phyloP scores from a whole-genome alignment of 2,888 invertebrate genomes.

The Eristalis tenax region DNA sequence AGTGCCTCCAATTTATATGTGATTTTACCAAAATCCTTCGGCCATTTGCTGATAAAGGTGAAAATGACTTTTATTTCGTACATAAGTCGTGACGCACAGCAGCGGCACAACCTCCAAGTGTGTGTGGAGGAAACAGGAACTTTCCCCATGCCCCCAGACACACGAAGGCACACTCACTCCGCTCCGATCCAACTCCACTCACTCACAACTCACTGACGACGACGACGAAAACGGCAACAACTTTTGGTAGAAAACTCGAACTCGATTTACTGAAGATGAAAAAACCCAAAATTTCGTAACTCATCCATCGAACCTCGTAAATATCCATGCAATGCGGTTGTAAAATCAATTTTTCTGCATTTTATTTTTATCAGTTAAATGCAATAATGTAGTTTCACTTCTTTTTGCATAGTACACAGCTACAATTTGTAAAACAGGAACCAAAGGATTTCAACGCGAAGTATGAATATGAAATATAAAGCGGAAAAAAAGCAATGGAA shows the following conservation, averaged over 20 bases:
- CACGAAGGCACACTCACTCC: slow-evolving; percentile 25
- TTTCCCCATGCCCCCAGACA: slow-evolving; percentile 62
- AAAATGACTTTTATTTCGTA: slow-evolving; percentile 37
- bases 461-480: slow-evolving; percentile 3
- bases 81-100: slow-evolving; percentile 62
- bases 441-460: slow-evolving; percentile 9
- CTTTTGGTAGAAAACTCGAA: slow-evolving; percentile 35
- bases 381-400: slow-evolving; percentile 55
- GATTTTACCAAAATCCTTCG: slow-evolving; percentile 47
- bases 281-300: slow-evolving; percentile 40
- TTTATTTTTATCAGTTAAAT: background rate
- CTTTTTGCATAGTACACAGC: slow-evolving; percentile 42
- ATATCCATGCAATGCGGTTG: slow-evolving; percentile 27
- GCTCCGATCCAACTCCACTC: slow-evolving; percentile 21
- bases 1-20: background rate
- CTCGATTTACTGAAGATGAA: slow-evolving; percentile 24
- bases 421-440: slow-evolving; percentile 54
- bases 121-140: slow-evolving; percentile 65
- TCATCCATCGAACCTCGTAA: slow-evolving; percentile 7
- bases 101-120: slow-evolving; percentile 26
- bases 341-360: slow-evolving; percentile 15
- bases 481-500: slow-evolving; percentile 45
- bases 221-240: background rate
- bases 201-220: slow-evolving; percentile 19
- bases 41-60: slow-evolving; percentile 66